A percentile compares a stretch with the other conserved stretches of the same genome.
These are phyloP conservation scores for Pocillopora grandis DNA, from an alignment of 92 coral and sea anemone genomes.

Conservation along the genomic window DNA sequence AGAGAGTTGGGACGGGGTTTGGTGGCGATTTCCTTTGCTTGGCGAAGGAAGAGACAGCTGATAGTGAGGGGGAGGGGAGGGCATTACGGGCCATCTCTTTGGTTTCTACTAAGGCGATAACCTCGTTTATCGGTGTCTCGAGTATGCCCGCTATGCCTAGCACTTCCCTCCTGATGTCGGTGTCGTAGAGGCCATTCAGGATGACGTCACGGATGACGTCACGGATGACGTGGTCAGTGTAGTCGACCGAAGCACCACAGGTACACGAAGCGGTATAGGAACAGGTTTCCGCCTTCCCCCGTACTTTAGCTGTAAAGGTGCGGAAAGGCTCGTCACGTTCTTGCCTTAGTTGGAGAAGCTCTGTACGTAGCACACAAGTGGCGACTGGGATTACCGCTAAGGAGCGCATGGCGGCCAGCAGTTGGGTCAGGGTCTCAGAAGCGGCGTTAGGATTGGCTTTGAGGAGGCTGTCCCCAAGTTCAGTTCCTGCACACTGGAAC, in stretches of 20 bases:
- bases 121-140: slow-evolving; percentile 51
- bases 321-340: slow-evolving; percentile 60
- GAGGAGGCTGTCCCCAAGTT: slow-evolving; percentile 61
- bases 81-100: slow-evolving; percentile 74
- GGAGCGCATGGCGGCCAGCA: slow-evolving; percentile 68
- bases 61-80: slow-evolving; percentile 52
- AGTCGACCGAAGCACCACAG: slow-evolving; percentile 47
- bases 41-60: not conserved
- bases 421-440: slow-evolving; percentile 22
- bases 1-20: slow-evolving; percentile 19
- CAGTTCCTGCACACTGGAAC: slow-evolving; percentile 59
- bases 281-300: slow-evolving; percentile 71
- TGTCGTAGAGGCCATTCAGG: slow-evolving; percentile 52
- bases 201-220: slow-evolving; percentile 60
- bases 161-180: slow-evolving; percentile 59
- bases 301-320: slow-evolving; percentile 66
- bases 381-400: slow-evolving; percentile 68
- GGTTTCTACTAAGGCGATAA: slow-evolving; percentile 61
- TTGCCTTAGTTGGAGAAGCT: slow-evolving; percentile 56
- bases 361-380: slow-evolving; percentile 64
- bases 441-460: slow-evolving; percentile 49
- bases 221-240: slow-evolving; percentile 57
- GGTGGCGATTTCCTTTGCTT: slow-evolving; percentile 12
- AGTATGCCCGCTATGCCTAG: slow-evolving; percentile 47
- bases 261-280: slow-evolving; percentile 45